Percentiles rank a stretch among this genome's conserved stretches.
Conservation (phyloP, 2,113 vertebrate genomes). For the Ophthalmotilapia sp. region DNA sequence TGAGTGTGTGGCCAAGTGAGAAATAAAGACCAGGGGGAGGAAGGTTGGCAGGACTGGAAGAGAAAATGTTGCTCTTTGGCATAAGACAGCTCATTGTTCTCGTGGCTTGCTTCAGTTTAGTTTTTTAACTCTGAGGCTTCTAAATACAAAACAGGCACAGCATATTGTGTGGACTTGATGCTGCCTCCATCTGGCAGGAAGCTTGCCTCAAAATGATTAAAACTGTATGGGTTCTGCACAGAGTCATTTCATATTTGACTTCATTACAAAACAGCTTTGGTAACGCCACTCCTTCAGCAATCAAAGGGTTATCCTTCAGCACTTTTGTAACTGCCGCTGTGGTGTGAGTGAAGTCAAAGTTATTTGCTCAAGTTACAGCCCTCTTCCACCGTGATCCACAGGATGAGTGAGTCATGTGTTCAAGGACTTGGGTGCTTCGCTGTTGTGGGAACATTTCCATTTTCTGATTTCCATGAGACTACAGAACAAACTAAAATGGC, state of each 20-base stretch:
- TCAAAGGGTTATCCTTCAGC: conserved; percentile 30
- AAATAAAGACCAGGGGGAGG: conserved; percentile 35
- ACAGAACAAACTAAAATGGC: conserved; percentile 68
- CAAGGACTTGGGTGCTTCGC: conserved; percentile 48
- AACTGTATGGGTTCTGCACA: not conserved
- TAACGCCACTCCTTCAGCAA: conserved; percentile 10
- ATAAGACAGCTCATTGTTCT: conserved; percentile 62
- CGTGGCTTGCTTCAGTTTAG: conserved; percentile 25
- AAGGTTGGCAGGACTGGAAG: conserved; percentile 37
- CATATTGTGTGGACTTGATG: not conserved
- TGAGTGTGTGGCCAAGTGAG: conserved; percentile 19
- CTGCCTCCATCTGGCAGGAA: not conserved
- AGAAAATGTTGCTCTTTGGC: conserved; percentile 68
- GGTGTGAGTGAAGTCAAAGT: conserved; percentile 37
- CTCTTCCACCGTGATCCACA: conserved; percentile 56
- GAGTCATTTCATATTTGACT: not conserved
- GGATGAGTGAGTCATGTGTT: conserved; percentile 71
- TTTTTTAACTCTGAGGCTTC: conserved; percentile 49
- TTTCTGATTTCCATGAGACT: conserved; percentile 69
- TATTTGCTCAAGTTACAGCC: conserved; percentile 62
- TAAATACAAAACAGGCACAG: not conserved
- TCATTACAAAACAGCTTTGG: not conserved
- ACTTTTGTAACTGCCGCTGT: conserved; percentile 21
- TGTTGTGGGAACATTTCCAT: conserved; percentile 70
- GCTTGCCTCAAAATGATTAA: not conserved